Evolutionary conservation across 2,797 vertebrate genomes (phyloP), one percentile per base, ranked within the genome.

Genomic region (Gymnodraco acuticeps): DNA sequence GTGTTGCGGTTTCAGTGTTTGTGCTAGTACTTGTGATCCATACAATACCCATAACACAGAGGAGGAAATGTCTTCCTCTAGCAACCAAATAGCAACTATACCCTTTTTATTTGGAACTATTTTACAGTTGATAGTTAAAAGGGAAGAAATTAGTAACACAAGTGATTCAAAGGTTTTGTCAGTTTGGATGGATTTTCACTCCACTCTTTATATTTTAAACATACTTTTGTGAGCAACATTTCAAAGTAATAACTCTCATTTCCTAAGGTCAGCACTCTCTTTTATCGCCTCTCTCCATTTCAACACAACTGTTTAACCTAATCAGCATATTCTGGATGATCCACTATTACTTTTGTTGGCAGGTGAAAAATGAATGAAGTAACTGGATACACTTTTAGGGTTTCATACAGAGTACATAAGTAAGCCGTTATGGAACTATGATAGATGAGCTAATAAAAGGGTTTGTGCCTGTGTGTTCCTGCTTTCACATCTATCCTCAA

Each of bases 361-460:
- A 65, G 67, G 62, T 60, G 52, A 50, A 11, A 58, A 75, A 86
- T 86, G 75, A 68, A 81, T 81, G 55, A 70, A 74, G 42, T 68
- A 78, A 85, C 73, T 68, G 69, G 59, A 45, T 83, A 81, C 47
- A 70, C 80, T 82, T 76, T 67, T 45, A 60, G 70, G 53, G 64
- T 70, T 71, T 75, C 23, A 58, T 27, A 63, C 63, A 54, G 51
- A 53, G 64, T 58, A 76, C 55, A 73, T 70, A 75, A 84, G 84
- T 82, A 73, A 82, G 75, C 65, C 68, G 69, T 74, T 85, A 53
- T 61, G 67, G 38, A 65, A 86, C 78, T 71, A 75, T 68, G 81
- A 85, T 86, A 70, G 81, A 82, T 81, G 10, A 76, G 62, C 14
- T 17, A 48, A 64, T 64, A 23, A 38, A 69, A 15, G 41, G 46